These are phyloP conservation scores for Bombus affinis DNA, from an alignment of 1,140 invertebrate genomes.

Conservation along the genomic window DNA sequence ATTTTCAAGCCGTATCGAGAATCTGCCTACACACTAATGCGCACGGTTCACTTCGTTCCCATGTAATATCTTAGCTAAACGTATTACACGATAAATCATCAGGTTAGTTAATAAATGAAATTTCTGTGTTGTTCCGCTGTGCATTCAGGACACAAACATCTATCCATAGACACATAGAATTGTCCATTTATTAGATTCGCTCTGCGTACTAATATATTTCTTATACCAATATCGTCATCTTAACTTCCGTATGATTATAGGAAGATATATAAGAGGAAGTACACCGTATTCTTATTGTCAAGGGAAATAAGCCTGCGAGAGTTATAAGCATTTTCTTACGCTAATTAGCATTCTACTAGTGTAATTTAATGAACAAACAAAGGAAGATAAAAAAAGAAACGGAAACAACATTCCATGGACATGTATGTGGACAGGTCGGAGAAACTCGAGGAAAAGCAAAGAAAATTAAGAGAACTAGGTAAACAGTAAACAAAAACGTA, in stretches of 20 bases:
- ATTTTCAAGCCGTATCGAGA: constrained; percentile 58
- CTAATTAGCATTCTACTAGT: not conserved
- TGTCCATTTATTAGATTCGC: too few relatives aligned
- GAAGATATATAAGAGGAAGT: not conserved
- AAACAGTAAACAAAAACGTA: constrained; percentile 48
- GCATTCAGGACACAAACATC: not conserved
- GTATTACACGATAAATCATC: constrained; percentile 31
- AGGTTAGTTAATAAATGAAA: not conserved
- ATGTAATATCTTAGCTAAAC: not conserved
- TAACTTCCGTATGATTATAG: not conserved
- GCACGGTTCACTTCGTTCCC: not conserved
- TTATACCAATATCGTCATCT: not conserved
- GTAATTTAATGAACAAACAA: not conserved
- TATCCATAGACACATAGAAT: too few relatives aligned
- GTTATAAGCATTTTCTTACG: not conserved
- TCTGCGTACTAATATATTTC: not conserved
- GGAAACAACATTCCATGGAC: not conserved
- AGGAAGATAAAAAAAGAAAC: not conserved
- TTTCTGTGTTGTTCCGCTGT: not conserved
- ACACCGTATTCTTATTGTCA: not conserved
- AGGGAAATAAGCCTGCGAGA: not conserved
- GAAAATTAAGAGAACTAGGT: constrained; percentile 4
- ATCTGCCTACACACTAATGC: not conserved
- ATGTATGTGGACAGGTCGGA: not conserved
- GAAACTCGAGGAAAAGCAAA: not conserved